Conservation (phyloP, 2,113 vertebrate genomes). For the Sciurus niger region DNA sequence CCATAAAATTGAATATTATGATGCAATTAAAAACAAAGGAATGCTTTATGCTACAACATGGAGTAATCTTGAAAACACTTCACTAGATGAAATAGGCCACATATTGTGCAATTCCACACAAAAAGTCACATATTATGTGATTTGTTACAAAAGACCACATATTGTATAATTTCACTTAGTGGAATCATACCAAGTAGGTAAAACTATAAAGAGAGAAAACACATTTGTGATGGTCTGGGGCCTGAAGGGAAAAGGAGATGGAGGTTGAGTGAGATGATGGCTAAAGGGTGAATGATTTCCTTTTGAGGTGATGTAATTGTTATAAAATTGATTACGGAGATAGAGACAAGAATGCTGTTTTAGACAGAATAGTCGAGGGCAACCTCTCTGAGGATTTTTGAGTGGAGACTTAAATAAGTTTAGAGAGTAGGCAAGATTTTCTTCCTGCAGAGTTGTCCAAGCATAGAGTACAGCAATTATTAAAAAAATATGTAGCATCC, state of each 20-base stretch:
- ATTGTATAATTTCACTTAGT: neutral
- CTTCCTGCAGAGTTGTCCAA: neutral
- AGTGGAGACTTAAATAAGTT: neutral
- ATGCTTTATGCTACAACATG: neutral
- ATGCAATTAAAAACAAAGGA: neutral
- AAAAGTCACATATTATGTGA: neutral
- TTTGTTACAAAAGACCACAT: neutral
- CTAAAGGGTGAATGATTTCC: neutral
- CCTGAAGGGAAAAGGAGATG: neutral
- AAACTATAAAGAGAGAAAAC: neutral
- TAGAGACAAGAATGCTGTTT: neutral
- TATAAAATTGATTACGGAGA: neutral
- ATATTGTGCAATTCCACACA: neutral
- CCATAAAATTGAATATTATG: neutral
- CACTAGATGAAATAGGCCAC: neutral
- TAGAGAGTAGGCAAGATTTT: neutral
- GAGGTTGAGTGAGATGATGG: neutral
- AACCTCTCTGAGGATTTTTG: neutral
- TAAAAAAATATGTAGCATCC: neutral
- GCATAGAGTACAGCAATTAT: neutral
- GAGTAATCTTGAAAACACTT: neutral
- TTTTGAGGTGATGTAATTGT: too few species aligned
- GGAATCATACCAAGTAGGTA: neutral
- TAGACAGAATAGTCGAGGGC: neutral
- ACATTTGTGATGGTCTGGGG: neutral